Percentiles rank a stretch among this genome's conserved stretches.
Evolutionary conservation across 2,888 invertebrate species (phyloP).

Genomic region (Eremobia ochroleuca): DNA sequence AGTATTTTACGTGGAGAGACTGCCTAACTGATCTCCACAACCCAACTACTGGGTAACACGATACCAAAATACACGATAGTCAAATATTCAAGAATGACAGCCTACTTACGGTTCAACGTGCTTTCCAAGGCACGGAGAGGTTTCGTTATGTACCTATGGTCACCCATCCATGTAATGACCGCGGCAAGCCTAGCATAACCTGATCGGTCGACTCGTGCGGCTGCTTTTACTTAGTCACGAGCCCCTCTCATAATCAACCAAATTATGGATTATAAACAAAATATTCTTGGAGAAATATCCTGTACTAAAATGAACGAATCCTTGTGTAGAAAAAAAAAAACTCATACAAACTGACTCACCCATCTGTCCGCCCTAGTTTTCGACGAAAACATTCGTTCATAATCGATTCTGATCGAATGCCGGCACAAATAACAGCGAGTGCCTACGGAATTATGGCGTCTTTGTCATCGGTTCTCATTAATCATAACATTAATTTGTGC

Average conservation of each 20-base stretch:
- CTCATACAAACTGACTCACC: neutral
- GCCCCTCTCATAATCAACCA: neutral
- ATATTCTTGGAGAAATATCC: neutral
- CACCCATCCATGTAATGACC: too few relatives aligned
- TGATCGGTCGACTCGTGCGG: neutral
- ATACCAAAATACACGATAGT: neutral
- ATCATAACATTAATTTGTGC: constrained; percentile 54
- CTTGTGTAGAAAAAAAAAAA: neutral
- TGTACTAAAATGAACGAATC: neutral
- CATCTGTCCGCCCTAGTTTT: neutral
- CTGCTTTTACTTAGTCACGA: neutral
- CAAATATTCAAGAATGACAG: too few relatives aligned
- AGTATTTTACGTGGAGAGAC: neutral
- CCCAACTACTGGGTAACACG: neutral
- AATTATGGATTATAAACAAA: neutral
- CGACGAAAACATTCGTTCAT: constrained; percentile 26
- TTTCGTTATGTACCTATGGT: neutral
- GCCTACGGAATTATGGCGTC: neutral
- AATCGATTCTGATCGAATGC: constrained; percentile 45
- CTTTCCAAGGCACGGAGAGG: neutral
- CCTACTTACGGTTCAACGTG: neutral
- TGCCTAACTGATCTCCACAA: neutral
- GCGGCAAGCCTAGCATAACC: too few relatives aligned
- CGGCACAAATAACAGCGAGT: constrained; percentile 19
- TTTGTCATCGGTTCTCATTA: constrained; percentile 29